A percentile compares a stretch with the other conserved stretches of the same genome.
These are phyloP conservation scores for Anodontia alba DNA, from an alignment of 2,888 invertebrate genomes.

Conservation along the genomic window DNA sequence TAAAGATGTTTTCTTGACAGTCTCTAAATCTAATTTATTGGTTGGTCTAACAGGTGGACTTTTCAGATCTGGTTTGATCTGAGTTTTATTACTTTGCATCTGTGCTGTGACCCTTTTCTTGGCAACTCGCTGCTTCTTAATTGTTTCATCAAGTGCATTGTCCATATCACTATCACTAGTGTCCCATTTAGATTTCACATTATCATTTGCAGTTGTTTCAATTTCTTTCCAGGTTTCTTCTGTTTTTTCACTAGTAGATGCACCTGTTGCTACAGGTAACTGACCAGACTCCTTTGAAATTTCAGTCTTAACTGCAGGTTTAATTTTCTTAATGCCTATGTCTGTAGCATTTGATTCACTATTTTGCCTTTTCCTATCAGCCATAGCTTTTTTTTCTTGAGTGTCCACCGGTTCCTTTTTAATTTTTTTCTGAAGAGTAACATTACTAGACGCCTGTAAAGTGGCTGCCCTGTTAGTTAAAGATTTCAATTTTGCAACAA, in stretches of 20 bases:
- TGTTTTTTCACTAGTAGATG: background rate
- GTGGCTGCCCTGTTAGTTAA: slow-evolving; percentile 45
- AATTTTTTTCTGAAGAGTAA: slow-evolving; percentile 39
- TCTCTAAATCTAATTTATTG: slow-evolving; percentile 38
- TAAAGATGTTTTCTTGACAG: slow-evolving; percentile 29
- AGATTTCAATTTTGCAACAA: slow-evolving; percentile 52
- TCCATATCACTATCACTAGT: slow-evolving; percentile 81
- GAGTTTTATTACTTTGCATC: slow-evolving; percentile 20
- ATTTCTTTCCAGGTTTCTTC: slow-evolving; percentile 80
- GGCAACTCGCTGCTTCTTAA: slow-evolving; percentile 48
- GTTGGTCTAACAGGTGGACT: slow-evolving; percentile 36
- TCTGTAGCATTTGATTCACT: slow-evolving; percentile 70
- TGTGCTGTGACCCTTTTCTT: slow-evolving; percentile 31
- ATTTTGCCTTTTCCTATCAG: slow-evolving; percentile 69
- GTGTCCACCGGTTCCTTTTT: slow-evolving; percentile 59
- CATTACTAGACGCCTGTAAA: slow-evolving; percentile 31
- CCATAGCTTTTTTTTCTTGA: slow-evolving; percentile 51
- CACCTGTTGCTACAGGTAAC: background rate
- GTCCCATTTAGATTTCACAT: slow-evolving; percentile 80
- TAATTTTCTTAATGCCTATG: slow-evolving; percentile 21
- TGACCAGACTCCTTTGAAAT: background rate
- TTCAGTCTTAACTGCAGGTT: background rate
- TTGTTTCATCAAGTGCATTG: slow-evolving; percentile 61
- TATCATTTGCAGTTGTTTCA: slow-evolving; percentile 72
- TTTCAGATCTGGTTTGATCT: slow-evolving; percentile 48